Base-by-base conservation (phyloP, 2,113 vertebrate species). In the Romanogobio albipinnatus region DNA sequence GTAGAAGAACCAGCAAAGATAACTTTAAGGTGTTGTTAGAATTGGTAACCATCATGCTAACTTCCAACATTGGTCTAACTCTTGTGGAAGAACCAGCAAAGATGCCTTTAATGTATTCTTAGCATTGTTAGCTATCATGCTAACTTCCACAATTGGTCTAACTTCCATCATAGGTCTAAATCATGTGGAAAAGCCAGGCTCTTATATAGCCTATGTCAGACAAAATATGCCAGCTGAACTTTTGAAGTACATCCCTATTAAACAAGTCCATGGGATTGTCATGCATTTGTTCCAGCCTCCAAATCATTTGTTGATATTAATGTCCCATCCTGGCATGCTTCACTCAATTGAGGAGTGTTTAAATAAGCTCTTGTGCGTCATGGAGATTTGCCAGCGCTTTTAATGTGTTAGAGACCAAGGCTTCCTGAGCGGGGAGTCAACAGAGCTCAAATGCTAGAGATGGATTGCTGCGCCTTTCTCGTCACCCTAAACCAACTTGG, bases 311-410 rank as follows among this genome's bases (percentile, higher is more conserved):
- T 24, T 66, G 39, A 33, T 9, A 14, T 85, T 29, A 17, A 33
- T 51, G 17, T 45, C 64, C 51, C 33, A 51, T 15, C n/a, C 36
- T 39, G 68, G 26, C 26, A 45, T 58, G 39, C 53, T 59, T 71
- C 36, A 71, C 76, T 85, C 66, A 33, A 51, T 49, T 49, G 43
- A 78, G 26, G 9, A 51, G 45, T 82, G 83, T 83, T 66, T 74
- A 79, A 87, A 87, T 58, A 71, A 82, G 76, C 79, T 33, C 43
- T 45, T 22, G 24, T 22, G 43, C 0, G 10, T 66, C 43, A 10
- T 66, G 64, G 24, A 22, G 5, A 19, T 74, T 11, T 26, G 43
- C 64, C 74, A 61, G 62, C 1, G n/a, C 24, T 79, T 61, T 45
- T 17, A 79, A 81, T 51, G 53, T 15, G 68, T 51, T 36, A 47